Percentiles rank a stretch among this genome's conserved stretches.
Evolutionary conservation across 2,888 invertebrate species (phyloP).

Genomic region (Epirrita christyi): DNA sequence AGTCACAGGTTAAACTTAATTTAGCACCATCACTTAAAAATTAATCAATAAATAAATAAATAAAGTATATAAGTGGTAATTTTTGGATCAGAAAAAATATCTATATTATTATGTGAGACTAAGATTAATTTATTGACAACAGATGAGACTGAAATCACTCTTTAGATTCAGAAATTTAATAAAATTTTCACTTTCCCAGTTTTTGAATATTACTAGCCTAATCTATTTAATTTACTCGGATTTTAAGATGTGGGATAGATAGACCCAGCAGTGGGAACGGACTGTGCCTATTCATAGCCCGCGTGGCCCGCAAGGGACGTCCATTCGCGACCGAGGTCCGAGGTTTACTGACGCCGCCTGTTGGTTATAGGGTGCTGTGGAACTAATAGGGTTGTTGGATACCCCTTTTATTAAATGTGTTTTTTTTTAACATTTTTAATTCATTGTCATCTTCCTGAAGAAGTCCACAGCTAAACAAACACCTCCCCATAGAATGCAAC

Average conservation of each 20-base stretch:
- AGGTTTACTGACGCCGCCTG: slow-evolving; percentile 64
- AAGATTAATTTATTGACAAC: too few relatives aligned
- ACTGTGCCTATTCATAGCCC: slow-evolving; percentile 62
- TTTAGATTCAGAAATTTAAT: too few relatives aligned
- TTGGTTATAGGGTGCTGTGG: slow-evolving; percentile 54
- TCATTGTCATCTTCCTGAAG: background rate
- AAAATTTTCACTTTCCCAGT: too few relatives aligned
- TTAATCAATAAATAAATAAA: too few relatives aligned
- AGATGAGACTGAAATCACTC: too few relatives aligned
- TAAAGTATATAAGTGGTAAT: too few relatives aligned
- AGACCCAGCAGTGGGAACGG: slow-evolving; percentile 17
- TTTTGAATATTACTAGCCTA: background rate
- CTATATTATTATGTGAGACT: too few relatives aligned
- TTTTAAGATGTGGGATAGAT: background rate
- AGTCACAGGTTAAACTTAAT: background rate
- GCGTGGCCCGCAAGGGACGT: slow-evolving; percentile 47
- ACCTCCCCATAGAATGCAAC: too few relatives aligned
- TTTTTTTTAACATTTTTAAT: background rate
- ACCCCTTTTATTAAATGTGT: slow-evolving; percentile 14
- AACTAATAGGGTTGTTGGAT: slow-evolving; percentile 56
- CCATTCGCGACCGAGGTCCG: slow-evolving; percentile 45
- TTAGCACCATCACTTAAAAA: slow-evolving; percentile 2
- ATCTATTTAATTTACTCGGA: too few relatives aligned
- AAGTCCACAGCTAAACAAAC: background rate
- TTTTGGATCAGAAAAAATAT: too few relatives aligned